phyloP scores from a whole-genome alignment of 2,797 vertebrate genomes.

The Propithecus perrieri region DNA sequence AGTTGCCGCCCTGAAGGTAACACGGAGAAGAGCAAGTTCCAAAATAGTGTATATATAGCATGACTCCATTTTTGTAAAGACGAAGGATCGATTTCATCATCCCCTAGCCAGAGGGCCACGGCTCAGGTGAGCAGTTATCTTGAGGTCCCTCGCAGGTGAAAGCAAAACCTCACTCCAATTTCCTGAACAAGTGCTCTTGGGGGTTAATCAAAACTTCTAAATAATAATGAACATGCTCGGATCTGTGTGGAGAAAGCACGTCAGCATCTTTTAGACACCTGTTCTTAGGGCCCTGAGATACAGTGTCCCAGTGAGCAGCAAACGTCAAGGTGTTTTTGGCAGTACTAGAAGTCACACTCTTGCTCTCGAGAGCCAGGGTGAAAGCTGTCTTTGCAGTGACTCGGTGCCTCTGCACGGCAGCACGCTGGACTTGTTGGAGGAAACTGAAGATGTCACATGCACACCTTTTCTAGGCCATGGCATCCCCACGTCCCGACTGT shows the following conservation, averaged over 20 bases:
- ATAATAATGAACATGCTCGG: background rate
- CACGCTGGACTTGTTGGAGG: background rate
- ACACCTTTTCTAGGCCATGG: background rate
- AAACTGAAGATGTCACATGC: background rate
- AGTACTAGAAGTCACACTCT: background rate
- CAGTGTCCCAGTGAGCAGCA: too few species aligned
- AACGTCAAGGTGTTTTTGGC: background rate
- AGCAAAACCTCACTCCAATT: background rate
- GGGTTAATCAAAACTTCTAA: background rate
- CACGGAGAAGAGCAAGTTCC: background rate
- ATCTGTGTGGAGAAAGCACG: background rate
- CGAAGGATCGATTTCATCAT: too few species aligned
- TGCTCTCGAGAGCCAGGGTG: background rate
- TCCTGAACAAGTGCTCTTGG: background rate
- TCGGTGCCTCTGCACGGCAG: rapidly evolving
- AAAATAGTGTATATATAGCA: background rate
- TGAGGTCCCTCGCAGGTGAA: background rate
- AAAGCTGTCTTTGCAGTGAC: background rate
- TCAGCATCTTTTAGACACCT: background rate
- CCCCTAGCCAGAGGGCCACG: background rate
- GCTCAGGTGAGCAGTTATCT: background rate
- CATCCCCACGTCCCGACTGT: background rate
- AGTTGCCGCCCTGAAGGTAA: too few species aligned
- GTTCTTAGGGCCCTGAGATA: background rate
- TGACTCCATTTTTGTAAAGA: too few species aligned